phyloP scores from a whole-genome alignment of 2,113 vertebrate genomes.

The Aleadryas rufinucha region DNA sequence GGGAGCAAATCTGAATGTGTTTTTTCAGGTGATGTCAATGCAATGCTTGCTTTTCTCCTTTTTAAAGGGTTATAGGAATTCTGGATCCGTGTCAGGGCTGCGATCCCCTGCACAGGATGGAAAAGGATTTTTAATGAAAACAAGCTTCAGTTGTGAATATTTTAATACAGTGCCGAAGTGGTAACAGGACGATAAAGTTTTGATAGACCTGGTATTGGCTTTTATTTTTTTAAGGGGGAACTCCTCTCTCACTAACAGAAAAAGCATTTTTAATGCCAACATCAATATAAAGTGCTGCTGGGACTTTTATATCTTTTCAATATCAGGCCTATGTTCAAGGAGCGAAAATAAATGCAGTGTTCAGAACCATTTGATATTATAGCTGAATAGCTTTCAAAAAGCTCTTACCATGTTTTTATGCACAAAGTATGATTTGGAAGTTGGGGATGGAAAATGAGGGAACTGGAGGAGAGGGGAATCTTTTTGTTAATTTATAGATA shows the following conservation, averaged over 20 bases:
- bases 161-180: slow-evolving; percentile 36
- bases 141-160: slow-evolving; percentile 41
- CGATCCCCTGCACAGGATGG: background rate
- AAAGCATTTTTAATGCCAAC: slow-evolving; percentile 65
- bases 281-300: slow-evolving; percentile 62
- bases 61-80: background rate
- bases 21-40: background rate
- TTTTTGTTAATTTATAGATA: slow-evolving; percentile 25
- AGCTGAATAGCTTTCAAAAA: slow-evolving; percentile 38
- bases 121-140: slow-evolving; percentile 65
- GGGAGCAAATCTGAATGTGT: background rate
- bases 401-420: slow-evolving; percentile 42
- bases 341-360: slow-evolving; percentile 47
- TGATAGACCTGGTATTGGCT: slow-evolving; percentile 52
- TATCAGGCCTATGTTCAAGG: slow-evolving; percentile 42
- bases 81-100: background rate
- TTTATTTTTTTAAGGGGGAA: slow-evolving; percentile 61
- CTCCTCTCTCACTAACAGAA: slow-evolving; percentile 43
- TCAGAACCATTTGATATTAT: slow-evolving; percentile 44
- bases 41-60: background rate
- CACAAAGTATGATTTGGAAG: slow-evolving; percentile 22
- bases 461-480: background rate
- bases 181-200: slow-evolving; percentile 62
- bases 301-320: slow-evolving; percentile 61
- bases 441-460: slow-evolving; percentile 1